Conservation (phyloP, 2,113 vertebrate species). For the Vombatus ursinus region DNA sequence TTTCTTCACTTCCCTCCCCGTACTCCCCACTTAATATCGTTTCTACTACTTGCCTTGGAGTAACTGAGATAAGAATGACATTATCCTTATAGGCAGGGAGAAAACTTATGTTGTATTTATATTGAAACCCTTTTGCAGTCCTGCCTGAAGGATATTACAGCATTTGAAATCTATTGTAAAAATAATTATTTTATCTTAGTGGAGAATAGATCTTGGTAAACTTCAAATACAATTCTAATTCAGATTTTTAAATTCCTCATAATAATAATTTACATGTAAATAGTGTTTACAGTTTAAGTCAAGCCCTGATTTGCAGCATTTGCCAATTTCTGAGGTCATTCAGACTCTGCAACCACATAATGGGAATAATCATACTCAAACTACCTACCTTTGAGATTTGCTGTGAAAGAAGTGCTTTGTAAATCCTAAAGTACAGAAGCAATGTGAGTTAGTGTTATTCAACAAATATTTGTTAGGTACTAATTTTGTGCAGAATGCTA, state of each 20-base stretch:
- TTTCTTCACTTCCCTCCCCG: not conserved
- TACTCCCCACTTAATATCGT: not conserved
- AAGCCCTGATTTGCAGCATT: too few species aligned
- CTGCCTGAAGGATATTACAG: not conserved
- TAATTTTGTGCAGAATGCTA: not conserved
- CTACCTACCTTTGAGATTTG: not conserved
- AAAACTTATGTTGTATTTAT: not conserved
- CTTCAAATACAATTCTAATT: not conserved
- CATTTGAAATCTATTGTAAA: not conserved
- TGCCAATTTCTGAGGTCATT: too few species aligned
- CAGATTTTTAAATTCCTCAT: not conserved
- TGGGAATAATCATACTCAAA: not conserved
- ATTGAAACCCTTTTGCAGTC: not conserved
- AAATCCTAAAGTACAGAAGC: not conserved
- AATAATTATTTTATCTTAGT: not conserved
- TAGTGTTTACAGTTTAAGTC: not conserved
- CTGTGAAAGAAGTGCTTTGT: not conserved
- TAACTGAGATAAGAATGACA: not conserved
- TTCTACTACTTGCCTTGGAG: not conserved
- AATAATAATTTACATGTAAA: not conserved
- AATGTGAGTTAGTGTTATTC: not conserved
- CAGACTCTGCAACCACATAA: too few species aligned
- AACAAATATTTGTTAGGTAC: not conserved
- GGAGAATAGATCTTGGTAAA: not conserved
- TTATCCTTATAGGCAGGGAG: not conserved